Evolutionary conservation across 2,888 invertebrate genomes (phyloP).

Genomic region (Nephrotoma guestfalica): DNA sequence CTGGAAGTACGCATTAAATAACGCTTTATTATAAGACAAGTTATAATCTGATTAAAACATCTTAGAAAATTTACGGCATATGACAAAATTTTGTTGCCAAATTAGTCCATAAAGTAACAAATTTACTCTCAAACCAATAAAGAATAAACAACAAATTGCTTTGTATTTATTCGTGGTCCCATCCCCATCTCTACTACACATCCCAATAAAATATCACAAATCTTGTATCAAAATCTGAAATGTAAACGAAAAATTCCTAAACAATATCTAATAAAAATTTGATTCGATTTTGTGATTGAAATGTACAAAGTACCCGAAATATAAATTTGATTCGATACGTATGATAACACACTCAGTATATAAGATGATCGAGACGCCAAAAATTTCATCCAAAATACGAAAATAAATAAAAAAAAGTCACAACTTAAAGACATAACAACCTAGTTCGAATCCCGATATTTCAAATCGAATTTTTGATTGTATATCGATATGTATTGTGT

Average conservation of each 20-base stretch:
- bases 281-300: background rate
- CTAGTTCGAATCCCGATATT: background rate
- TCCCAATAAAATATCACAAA: background rate
- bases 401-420: background rate
- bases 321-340: background rate
- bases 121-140: too few relatives aligned
- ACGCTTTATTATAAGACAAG: too few relatives aligned
- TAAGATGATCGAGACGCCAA: background rate
- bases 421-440: background rate
- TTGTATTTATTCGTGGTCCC: too few relatives aligned
- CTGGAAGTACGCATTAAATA: too few relatives aligned
- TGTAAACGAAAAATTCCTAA: background rate
- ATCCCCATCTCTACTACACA: too few relatives aligned
- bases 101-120: too few relatives aligned
- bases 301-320: background rate
- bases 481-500: background rate
- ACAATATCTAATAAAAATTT: background rate
- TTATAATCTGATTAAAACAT: too few relatives aligned
- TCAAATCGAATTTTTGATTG: background rate
- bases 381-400: background rate
- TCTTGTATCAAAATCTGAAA: background rate
- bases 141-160: too few relatives aligned
- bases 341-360: background rate
- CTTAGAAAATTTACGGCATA: too few relatives aligned
- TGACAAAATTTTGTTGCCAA: too few relatives aligned